Conservation (phyloP, 2,888 invertebrate genomes). For the Drosophila barbarae region DNA sequence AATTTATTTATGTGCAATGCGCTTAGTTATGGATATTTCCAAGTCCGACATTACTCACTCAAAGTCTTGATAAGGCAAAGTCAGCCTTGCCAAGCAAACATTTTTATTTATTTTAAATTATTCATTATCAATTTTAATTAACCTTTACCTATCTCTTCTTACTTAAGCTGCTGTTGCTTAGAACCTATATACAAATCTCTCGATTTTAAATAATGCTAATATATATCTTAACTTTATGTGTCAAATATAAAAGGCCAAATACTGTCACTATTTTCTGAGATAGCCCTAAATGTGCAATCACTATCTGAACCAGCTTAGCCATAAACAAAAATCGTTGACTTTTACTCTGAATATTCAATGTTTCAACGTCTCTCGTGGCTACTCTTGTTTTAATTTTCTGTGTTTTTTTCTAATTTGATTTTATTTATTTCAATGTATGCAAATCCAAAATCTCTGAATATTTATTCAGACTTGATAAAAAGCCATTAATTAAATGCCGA, state of each 20-base stretch:
- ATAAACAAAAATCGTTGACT: constrained; percentile 60
- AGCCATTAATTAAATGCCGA: constrained; percentile 62
- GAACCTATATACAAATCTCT: background rate
- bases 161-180: background rate
- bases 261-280: background rate
- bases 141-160: background rate
- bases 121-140: too few relatives aligned
- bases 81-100: too few relatives aligned
- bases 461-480: constrained; percentile 52
- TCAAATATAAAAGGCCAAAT: background rate
- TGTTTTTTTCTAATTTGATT: constrained; percentile 16
- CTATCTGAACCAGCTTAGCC: constrained; percentile 40
- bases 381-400: constrained; percentile 18
- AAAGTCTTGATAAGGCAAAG: too few relatives aligned
- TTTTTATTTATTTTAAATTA: background rate
- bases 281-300: constrained; percentile 49
- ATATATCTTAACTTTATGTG: constrained; percentile 1
- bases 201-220: background rate
- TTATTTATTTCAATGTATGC: constrained; percentile 64
- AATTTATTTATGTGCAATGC: too few relatives aligned
- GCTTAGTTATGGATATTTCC: too few relatives aligned
- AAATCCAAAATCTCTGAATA: constrained; percentile 50
- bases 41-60: too few relatives aligned
- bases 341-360: constrained; percentile 63
- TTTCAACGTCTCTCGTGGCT: constrained; percentile 32